A percentile compares a stretch with the other conserved stretches of the same genome.
Evolutionary conservation across 2,888 invertebrate species (phyloP).

Genomic region (Melieria picta): DNA sequence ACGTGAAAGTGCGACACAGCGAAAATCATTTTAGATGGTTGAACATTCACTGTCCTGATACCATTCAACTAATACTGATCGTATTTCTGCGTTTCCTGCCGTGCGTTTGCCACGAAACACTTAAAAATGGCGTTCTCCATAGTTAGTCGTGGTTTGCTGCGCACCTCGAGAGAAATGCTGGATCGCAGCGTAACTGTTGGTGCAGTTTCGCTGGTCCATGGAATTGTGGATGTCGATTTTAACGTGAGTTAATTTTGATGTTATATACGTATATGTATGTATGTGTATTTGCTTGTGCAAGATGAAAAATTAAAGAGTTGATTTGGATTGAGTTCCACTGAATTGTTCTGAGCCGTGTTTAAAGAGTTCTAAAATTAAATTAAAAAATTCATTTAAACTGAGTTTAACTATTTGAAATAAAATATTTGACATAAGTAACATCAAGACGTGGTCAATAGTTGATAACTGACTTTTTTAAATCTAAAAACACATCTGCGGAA

Average conservation of each 20-base stretch:
- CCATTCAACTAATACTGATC: conserved; percentile 1
- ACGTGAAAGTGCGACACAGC: conserved; percentile 3
- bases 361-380: too few species aligned
- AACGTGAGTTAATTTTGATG: conserved; percentile 41
- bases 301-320: background rate
- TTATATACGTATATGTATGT: background rate
- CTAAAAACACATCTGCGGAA: too few species aligned
- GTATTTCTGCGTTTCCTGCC: background rate
- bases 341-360: too few species aligned
- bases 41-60: conserved; percentile 29
- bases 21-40: conserved; percentile 31
- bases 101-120: conserved; percentile 20
- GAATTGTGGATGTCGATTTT: conserved; percentile 41
- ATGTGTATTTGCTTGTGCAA: background rate
- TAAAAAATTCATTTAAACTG: too few species aligned
- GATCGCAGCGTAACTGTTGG: conserved; percentile 55
- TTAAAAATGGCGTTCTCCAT: conserved; percentile 53
- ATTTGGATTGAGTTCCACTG: background rate
- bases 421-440: too few species aligned
- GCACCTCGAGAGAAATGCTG: conserved; percentile 58
- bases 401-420: too few species aligned
- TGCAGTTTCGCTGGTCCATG: conserved; percentile 45
- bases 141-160: conserved; percentile 56
- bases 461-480: too few species aligned
- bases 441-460: too few species aligned